These are phyloP conservation scores for Chaenodraco wilsoni DNA, from an alignment of 2,797 vertebrate species.

Conservation along the genomic window DNA sequence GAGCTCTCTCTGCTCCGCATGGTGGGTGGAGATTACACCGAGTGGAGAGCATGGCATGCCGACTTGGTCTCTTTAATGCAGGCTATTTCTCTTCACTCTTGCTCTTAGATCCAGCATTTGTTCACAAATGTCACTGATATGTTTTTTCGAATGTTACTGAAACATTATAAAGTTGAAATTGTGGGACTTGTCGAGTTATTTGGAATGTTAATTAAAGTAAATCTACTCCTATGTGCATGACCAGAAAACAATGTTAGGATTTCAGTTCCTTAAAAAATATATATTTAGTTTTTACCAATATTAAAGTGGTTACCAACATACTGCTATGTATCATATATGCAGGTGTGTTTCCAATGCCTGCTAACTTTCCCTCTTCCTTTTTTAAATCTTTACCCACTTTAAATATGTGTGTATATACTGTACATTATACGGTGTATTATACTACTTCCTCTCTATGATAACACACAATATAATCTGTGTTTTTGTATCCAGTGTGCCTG, in stretches of 20 bases:
- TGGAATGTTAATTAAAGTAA: background rate
- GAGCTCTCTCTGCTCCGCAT: constrained; percentile 63
- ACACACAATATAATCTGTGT: background rate
- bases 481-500: background rate
- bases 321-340: constrained; percentile 3
- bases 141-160: constrained; percentile 22
- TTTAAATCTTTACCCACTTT: background rate
- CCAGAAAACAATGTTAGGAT: background rate
- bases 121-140: constrained; percentile 32
- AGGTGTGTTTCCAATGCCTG: background rate
- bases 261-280: background rate
- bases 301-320: constrained; percentile 9
- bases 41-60: constrained; percentile 54
- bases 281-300: background rate
- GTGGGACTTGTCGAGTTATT: background rate
- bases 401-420: background rate
- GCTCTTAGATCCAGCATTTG: constrained; percentile 34
- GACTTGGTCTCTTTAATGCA: constrained; percentile 46
- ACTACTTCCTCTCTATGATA: fast-evolving
- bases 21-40: constrained; percentile 65
- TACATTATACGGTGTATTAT: background rate
- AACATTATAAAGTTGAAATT: constrained; percentile 23
- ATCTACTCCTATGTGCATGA: background rate
- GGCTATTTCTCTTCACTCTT: constrained; percentile 57
- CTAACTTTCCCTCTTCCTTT: background rate